phyloP scores from a whole-genome alignment of 2,113 vertebrate genomes.

The Prietella phreatophila region DNA sequence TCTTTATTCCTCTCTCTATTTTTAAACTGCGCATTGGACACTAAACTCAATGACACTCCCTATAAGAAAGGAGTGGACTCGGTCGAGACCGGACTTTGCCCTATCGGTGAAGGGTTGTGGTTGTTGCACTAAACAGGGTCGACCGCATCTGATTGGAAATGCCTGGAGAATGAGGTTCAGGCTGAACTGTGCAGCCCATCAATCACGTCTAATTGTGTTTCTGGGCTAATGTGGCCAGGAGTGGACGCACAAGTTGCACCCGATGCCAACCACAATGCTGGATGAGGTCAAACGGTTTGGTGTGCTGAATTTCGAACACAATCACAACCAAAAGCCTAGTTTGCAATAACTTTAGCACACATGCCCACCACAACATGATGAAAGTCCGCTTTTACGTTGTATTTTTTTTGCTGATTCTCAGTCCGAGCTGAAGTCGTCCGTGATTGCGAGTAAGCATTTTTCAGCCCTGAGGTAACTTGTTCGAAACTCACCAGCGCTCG shows the following conservation, averaged over 20 bases:
- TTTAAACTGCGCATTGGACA: not conserved
- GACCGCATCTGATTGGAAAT: slow-evolving; percentile 43
- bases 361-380: slow-evolving; percentile 46
- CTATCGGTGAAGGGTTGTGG: not conserved
- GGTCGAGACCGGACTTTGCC: slow-evolving; percentile 17
- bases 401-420: not conserved
- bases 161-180: slow-evolving; percentile 21
- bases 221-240: slow-evolving; percentile 20
- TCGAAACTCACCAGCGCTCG: not conserved
- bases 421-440: not conserved
- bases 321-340: slow-evolving; percentile 42
- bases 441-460: not conserved
- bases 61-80: not conserved
- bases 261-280: slow-evolving; percentile 31
- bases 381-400: slow-evolving; percentile 37
- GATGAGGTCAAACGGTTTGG: slow-evolving; percentile 17
- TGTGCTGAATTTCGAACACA: slow-evolving; percentile 15
- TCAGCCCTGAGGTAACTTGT: not conserved
- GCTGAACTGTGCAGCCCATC: slow-evolving; percentile 44
- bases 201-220: slow-evolving; percentile 46
- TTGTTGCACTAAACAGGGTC: slow-evolving; percentile 21
- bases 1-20: not conserved
- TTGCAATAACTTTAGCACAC: slow-evolving; percentile 35
- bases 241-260: slow-evolving; percentile 34
- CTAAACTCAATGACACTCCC: not conserved